Conservation (phyloP, 2,797 vertebrate species). For the Silurus aristotelis region DNA sequence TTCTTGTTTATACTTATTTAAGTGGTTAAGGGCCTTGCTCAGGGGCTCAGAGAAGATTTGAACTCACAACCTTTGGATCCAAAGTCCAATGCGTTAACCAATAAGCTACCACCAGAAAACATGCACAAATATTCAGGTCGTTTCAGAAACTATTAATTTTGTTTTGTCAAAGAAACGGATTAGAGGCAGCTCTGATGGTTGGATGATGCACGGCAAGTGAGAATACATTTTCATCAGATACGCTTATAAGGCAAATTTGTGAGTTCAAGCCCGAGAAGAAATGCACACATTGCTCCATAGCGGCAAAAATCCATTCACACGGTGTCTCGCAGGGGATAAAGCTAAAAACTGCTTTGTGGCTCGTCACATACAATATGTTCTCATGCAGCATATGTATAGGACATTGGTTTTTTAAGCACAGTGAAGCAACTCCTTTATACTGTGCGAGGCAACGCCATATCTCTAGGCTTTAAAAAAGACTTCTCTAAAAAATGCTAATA, state of each 20-base stretch:
- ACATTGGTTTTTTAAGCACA: slow-evolving; percentile 66
- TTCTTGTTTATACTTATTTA: too few relatives aligned
- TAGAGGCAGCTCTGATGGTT: slow-evolving; percentile 10
- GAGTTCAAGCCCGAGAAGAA: slow-evolving; percentile 70
- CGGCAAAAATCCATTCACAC: slow-evolving; percentile 73
- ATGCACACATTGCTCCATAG: slow-evolving; percentile 66
- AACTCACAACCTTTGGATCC: too few relatives aligned
- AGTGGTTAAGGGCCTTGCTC: too few relatives aligned
- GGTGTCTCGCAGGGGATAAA: slow-evolving; percentile 69
- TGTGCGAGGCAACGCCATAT: slow-evolving; percentile 47
- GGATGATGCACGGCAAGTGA: slow-evolving; percentile 16
- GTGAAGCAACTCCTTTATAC: slow-evolving; percentile 72
- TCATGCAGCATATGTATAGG: slow-evolving; percentile 68
- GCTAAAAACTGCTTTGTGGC: slow-evolving; percentile 67
- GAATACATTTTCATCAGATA: slow-evolving; percentile 14
- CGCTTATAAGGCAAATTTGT: slow-evolving; percentile 70
- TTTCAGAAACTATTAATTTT: neutral
- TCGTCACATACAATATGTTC: slow-evolving; percentile 70
- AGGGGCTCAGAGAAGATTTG: too few relatives aligned
- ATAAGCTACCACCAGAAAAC: too few relatives aligned
- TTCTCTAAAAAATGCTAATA: slow-evolving; percentile 13
- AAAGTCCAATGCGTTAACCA: too few relatives aligned
- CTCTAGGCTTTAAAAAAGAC: neutral
- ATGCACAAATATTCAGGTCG: too few relatives aligned
- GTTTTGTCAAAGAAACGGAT: neutral